Conservation (phyloP, 2,113 vertebrate species). For the Peromyscus polionotus region DNA sequence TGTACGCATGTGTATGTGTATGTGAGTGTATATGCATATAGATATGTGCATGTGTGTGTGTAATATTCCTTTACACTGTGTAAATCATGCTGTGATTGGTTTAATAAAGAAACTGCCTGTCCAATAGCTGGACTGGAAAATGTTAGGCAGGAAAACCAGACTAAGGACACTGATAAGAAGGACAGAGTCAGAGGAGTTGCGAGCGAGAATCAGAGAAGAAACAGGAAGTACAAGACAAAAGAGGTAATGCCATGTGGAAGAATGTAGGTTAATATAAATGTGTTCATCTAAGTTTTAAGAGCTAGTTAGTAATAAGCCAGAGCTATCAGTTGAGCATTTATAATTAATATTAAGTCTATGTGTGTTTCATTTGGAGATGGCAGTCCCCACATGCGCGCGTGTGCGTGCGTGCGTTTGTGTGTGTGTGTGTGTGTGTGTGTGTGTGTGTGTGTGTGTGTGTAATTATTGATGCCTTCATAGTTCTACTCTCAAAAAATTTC, state of each 20-base stretch:
- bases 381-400: background rate
- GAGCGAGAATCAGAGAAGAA: background rate
- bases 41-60: background rate
- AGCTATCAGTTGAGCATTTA: background rate
- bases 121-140: background rate
- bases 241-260: background rate
- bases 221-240: background rate
- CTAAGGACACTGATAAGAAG: background rate
- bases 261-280: background rate
- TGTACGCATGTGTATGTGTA: background rate
- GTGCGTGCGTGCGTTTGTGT: rapidly evolving
- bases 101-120: background rate
- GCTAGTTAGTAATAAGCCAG: background rate
- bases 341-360: background rate
- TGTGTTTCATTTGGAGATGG: background rate
- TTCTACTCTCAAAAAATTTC: background rate
- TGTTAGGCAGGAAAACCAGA: background rate
- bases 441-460: background rate
- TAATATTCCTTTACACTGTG: background rate
- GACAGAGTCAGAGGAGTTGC: background rate
- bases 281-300: background rate
- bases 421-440: background rate
- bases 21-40: background rate
- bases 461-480: background rate
- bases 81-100: background rate